Evolutionary conservation across 1,140 invertebrate species (phyloP).

Genomic region (Neotoxoptera formosana): DNA sequence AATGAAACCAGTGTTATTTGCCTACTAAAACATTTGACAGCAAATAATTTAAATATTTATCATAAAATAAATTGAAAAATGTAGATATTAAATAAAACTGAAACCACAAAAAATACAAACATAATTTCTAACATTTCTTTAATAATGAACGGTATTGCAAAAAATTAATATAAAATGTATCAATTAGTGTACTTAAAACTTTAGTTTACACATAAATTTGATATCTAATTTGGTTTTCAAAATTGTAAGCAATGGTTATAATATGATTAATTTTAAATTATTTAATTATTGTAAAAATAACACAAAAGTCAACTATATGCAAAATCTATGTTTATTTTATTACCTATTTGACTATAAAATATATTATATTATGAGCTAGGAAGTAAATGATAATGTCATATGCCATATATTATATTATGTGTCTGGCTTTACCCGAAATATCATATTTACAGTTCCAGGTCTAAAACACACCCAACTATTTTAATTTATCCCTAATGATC

Average conservation of each 20-base stretch:
- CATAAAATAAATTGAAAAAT: neutral
- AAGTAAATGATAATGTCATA: neutral
- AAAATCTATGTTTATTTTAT: neutral
- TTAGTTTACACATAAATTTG: constrained; percentile 13
- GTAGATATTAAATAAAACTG: neutral
- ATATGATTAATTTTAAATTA: neutral
- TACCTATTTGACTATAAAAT: neutral
- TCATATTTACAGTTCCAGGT: neutral
- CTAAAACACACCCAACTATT: neutral
- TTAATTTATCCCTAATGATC: neutral
- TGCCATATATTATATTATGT: neutral
- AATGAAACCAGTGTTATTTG: neutral
- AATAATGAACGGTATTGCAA: neutral
- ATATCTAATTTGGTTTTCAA: neutral
- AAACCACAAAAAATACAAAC: neutral
- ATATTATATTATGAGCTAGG: neutral
- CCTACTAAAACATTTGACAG: neutral
- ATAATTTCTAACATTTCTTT: neutral
- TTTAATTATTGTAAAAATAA: neutral
- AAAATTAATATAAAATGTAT: neutral
- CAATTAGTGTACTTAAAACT: constrained; percentile 18
- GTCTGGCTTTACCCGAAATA: neutral
- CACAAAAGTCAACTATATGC: neutral
- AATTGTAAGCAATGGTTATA: neutral
- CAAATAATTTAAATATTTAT: neutral